Evolutionary conservation across 1,140 invertebrate species (phyloP), one percentile per base, ranked within the genome.

Genomic region (Dreissena rostriformis): DNA sequence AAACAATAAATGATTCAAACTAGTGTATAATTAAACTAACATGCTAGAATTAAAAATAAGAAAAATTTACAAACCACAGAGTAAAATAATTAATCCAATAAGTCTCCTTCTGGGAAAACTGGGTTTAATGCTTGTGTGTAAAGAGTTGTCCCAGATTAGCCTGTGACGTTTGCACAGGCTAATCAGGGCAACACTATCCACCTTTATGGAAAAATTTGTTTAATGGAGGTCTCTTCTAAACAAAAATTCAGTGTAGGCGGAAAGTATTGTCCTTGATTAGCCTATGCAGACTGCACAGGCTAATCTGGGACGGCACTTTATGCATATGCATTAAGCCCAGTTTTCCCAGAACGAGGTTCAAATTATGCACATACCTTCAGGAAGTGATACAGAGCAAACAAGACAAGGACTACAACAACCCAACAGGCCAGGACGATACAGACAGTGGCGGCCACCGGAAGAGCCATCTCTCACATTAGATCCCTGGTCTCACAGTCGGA

Each of bases 371-470:
- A 26, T 71, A 79, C 77, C 77, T 79, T 79, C 7, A 79, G 52
- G 49, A 70, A 79, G 17, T 52, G n/a, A 53, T 79, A 79, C 17
- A 79, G 39, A 29, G 63, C 66, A 79, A 79, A 79, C n/a, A 79
- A 26, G 12, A 28, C 66, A 4, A 79, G 29, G 5, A 79, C 77
- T n/a, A 79, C 29, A 17, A 79, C 26, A 12, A 79, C 77, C 77
- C 77, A 79, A 53, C 77, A 70, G 14, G 77, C 77, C n/a, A 79
- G 52, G n/a, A 71, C 77, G 39, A 79, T 79, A 57, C 77, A 70
- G 14, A 79, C 77, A 55, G 70, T 79, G 6, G 61, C 77, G 17
- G 77, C 77, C 7, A 79, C 67, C 2, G 77, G 77, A 1, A 79
- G 67, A 22, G 77, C 77, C 77, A 79, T 79, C 14, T 19, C 61